Base-by-base conservation (phyloP, 2,888 invertebrate species). In the Tenthredo distinguenda region DNA sequence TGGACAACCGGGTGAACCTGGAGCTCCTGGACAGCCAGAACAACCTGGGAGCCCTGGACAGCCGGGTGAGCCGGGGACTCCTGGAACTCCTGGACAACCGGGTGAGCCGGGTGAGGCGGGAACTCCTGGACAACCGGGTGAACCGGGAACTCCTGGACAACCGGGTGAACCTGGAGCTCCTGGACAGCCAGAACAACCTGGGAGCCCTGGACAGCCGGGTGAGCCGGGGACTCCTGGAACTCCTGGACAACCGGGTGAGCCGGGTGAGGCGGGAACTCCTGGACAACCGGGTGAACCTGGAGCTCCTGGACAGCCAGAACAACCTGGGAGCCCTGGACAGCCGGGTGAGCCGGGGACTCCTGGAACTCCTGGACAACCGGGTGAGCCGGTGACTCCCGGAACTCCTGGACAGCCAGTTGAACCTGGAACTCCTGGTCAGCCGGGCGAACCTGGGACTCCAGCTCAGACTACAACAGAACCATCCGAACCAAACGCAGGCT, bases 221-320 rank as follows among this genome's bases (percentile, higher is more conserved):
- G n/a, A 21, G 0, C 47, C 81, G 5, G 85, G 84, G 0, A 62
- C 74, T 0, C 81, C 86, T 0, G 87, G 84, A 3, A 65, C 77
- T 0, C 84, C 87, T 9, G 87, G 86, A 18, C 26, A 0, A 72
- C 89, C 87, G 7, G 87, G 87, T 7, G 86, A 68, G 0, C 85
- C 87, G n/a, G n/a, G n/a, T n/a, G n/a, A n/a, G n/a, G n/a, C 34
- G 86, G 89, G 0, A 86, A 68, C 2, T 89, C 90, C 7, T 88
- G 89, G 0, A 77, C 68, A 47, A 87, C 91, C 1, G 89, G 88
- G 0, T 83, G 34, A 0, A 0, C 82, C 82, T 1, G 82, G 82
- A 10, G 21, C 5, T 12, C 82, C 82, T 12, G 82, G 62, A 4
- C n/a, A n/a, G n/a, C 84, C 84, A 0, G 84, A 55, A 21, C 15